phyloP scores from a whole-genome alignment of 1,140 invertebrate genomes.

The Bombus confusus region DNA sequence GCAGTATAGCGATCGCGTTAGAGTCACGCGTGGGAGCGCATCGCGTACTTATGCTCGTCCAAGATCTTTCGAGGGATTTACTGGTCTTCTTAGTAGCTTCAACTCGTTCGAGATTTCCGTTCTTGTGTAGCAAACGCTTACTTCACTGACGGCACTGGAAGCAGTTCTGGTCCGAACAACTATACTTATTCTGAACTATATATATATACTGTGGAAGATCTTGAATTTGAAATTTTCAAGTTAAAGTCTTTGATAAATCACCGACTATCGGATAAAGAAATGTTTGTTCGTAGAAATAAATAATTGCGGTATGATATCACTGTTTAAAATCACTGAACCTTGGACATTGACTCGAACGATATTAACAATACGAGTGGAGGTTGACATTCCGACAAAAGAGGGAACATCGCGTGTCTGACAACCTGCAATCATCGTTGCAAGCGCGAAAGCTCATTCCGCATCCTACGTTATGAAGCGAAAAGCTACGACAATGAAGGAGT shows the following conservation, averaged over 20 bases:
- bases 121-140: not conserved
- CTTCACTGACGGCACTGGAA: not conserved
- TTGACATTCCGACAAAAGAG: slow-evolving; percentile 35
- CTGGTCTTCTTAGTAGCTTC: not conserved
- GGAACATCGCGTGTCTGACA: slow-evolving; percentile 16
- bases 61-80: slow-evolving; percentile 40
- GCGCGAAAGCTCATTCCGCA: slow-evolving; percentile 28
- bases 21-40: slow-evolving; percentile 47
- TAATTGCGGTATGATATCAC: not conserved
- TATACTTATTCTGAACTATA: not conserved
- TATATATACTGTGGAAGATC: not conserved
- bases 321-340: not conserved
- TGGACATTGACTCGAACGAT: not conserved
- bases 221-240: not conserved
- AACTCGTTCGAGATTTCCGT: slow-evolving; percentile 4
- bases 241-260: not conserved
- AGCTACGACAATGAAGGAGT: slow-evolving; percentile 45
- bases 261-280: not conserved
- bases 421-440: slow-evolving; percentile 33
- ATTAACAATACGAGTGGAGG: not conserved
- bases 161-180: too few relatives aligned
- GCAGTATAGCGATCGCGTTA: slow-evolving; percentile 37
- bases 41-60: slow-evolving; percentile 39
- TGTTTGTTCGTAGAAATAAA: not conserved
- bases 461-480: slow-evolving; percentile 33